Base-by-base conservation (phyloP, 2,888 invertebrate genomes). In the Papilio demoleus region DNA sequence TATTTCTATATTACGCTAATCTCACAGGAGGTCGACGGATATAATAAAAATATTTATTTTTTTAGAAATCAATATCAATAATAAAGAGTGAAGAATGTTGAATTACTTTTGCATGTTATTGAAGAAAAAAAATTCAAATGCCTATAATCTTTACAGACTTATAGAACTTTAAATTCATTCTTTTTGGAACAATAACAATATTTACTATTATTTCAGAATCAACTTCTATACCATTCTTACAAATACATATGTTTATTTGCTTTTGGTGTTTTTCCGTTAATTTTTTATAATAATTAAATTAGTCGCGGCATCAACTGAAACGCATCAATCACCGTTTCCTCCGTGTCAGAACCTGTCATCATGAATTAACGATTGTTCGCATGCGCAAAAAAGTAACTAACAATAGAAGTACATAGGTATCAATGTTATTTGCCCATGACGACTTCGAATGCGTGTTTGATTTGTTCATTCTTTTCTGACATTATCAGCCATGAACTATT, bases 1-100 rank as follows among this genome's bases (percentile, higher is more conserved):
- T 81, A 88, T 88, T 88, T 53, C 17, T 27, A 27, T 31, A 56
- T 50, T 31, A 31, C n/a, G 4, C 31, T n/a, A 9, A 12, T 5
- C 50, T 12, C 22, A 50, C 1, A 14, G 50, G 47, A 47, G 19
- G 22, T 50, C 50, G 12, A 24, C 14, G 12, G 12, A 50, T 24
- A 42, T 17, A 6, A 42, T 8, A 42, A 8, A 42, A 17, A 0
- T 3, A 40, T 31, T 31, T n/a, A n/a, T n/a, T n/a, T n/a, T n/a
- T n/a, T n/a, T n/a, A n/a, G n/a, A n/a, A n/a, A n/a, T n/a, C n/a
- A n/a, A n/a, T n/a, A n/a, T n/a, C n/a, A n/a, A n/a, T n/a, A n/a
- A n/a, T n/a, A n/a, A n/a, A n/a, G n/a, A n/a, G n/a, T n/a, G n/a
- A n/a, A n/a, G n/a, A n/a, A n/a, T n/a, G n/a, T n/a, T n/a, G n/a